Base-by-base conservation (phyloP, 2,797 vertebrate species). In the Myiotriccus ornatus region DNA sequence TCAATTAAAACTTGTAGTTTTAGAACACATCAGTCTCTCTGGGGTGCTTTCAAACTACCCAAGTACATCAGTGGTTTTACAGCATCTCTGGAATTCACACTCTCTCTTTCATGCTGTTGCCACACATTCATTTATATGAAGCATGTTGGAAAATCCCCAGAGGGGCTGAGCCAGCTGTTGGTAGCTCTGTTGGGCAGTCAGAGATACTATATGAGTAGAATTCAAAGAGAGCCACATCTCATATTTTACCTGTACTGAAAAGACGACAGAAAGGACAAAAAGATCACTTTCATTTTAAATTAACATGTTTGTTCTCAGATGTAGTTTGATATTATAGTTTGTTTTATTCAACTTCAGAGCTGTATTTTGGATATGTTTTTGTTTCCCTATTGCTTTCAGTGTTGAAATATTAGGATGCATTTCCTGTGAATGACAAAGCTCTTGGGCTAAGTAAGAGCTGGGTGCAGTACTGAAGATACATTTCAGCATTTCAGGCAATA, bases 361-460 rank as follows among this genome's bases (percentile, higher is more conserved):
- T 79, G 10, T 77, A 35, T 43, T 88, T 92, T 70, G 84, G 76
- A 87, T 73, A 43, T 3, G 6, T 30, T 70, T 93, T 93, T 76
- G 44, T 49, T 78, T 96, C 70, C 79, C 78, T n/a, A 22, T 81
- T 90, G 88, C 55, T 93, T 92, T 67, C 63, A 75, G 50, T 22
- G 57, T 62, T 90, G 74, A 93, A 96, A 88, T 70, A 57, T 81
- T 92, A 91, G 78, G 83, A 75, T 81, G 55, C 19, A 41, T 92
- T 96, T 96, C 91, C 88, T 86, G 70, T 64, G 85, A 93, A 88
- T 80, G 78, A 92, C 53, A 89, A 80, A 92, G 60, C 16, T 91
- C 53, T 91, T 50, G 34, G 52, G 13, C 74, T 87, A 39, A 84
- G 32, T 57, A 78, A 56, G 67, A 92, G 57, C 50, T 78, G 69